phyloP scores from a whole-genome alignment of 1,140 invertebrate species.

The Adoxophyes honmai region DNA sequence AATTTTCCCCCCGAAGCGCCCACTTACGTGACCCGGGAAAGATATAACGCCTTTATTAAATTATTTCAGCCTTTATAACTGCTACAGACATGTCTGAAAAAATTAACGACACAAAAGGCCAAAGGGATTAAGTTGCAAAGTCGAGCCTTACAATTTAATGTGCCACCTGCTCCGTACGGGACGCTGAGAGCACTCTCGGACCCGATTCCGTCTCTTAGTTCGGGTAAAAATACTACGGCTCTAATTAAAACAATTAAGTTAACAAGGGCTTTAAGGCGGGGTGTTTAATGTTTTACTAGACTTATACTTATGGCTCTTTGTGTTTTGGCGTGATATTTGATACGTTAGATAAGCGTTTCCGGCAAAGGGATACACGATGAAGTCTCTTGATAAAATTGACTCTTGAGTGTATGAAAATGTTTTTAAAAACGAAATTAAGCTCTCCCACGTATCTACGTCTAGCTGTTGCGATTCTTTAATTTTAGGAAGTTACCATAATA shows the following conservation, averaged over 20 bases:
- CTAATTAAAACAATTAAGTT: conserved; percentile 11
- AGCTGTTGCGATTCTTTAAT: too few species aligned
- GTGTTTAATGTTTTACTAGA: conserved; percentile 9
- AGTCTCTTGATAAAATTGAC: too few species aligned
- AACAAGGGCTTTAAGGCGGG: conserved; percentile 1
- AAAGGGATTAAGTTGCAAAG: conserved; percentile 37
- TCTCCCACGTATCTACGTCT: too few species aligned
- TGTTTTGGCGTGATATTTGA: too few species aligned
- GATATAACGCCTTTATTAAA: conserved; percentile 70
- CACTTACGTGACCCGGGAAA: conserved; percentile 68
- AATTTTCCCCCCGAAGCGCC: conserved; percentile 63
- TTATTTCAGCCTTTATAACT: conserved; percentile 65
- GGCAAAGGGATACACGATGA: too few species aligned
- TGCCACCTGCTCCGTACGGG: conserved; percentile 27
- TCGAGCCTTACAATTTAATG: conserved; percentile 17
- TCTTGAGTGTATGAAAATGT: too few species aligned
- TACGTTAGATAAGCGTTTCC: too few species aligned
- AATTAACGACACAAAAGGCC: conserved; percentile 44
- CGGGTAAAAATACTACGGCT: conserved; percentile 8
- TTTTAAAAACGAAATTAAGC: too few species aligned
- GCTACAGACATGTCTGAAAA: conserved; percentile 43
- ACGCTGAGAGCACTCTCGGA: conserved; percentile 30
- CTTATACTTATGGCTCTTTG: too few species aligned
- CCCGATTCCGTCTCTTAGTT: neutral
- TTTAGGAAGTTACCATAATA: too few species aligned